Conservation (phyloP, 2,113 vertebrate species). For the Spermophilus dauricus region DNA sequence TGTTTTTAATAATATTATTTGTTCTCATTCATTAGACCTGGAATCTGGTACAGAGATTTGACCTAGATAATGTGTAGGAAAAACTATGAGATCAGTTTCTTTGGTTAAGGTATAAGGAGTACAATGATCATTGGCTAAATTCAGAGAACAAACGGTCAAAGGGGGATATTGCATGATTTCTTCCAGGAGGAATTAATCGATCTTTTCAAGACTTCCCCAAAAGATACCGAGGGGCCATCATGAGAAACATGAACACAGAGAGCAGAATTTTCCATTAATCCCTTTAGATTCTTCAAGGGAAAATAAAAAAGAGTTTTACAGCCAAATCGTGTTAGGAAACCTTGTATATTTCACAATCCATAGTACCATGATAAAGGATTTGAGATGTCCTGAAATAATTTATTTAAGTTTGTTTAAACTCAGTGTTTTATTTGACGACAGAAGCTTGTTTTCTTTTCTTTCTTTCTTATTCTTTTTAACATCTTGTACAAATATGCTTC, state of each 20-base stretch:
- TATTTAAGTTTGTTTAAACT: conserved; percentile 61
- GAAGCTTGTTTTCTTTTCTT: conserved; percentile 29
- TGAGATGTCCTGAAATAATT: conserved; percentile 36
- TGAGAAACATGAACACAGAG: not conserved
- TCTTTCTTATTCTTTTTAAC: not conserved
- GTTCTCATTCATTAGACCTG: conserved; percentile 41
- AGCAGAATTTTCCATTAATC: not conserved
- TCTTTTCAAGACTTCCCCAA: not conserved
- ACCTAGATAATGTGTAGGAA: conserved; percentile 4
- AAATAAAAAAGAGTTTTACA: not conserved
- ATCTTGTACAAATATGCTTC: conserved; percentile 39
- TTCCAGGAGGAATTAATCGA: conserved; percentile 38
- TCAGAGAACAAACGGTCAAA: not conserved
- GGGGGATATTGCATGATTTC: not conserved
- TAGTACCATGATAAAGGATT: conserved; percentile 30
- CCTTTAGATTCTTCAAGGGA: not conserved
- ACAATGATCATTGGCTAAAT: not conserved
- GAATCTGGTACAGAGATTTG: conserved; percentile 28
- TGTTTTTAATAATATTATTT: conserved; percentile 63
- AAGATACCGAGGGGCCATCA: not conserved
- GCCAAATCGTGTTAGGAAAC: conserved; percentile 45
- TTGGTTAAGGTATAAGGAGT: conserved; percentile 26
- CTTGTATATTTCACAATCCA: conserved; percentile 62
- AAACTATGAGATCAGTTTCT: not conserved
- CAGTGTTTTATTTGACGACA: conserved; percentile 48